Conservation (phyloP, 2,888 invertebrate genomes). For the Keiferia lycopersicella region DNA sequence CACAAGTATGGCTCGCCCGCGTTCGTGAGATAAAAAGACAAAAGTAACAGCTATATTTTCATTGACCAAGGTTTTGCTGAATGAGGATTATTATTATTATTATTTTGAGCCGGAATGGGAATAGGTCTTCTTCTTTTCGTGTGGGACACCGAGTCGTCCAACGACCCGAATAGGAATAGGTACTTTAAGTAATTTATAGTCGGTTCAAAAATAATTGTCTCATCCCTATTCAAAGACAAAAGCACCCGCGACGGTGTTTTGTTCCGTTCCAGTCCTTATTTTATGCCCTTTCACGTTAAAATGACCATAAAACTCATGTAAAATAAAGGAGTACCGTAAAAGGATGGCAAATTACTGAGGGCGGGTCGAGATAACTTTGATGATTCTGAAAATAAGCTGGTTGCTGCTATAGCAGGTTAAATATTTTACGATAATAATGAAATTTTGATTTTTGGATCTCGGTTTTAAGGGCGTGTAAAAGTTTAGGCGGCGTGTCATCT, state of each 20-base stretch:
- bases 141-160: no score
- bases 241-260: slow-evolving; percentile 17
- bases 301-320: slow-evolving; percentile 27
- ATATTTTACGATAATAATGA: slow-evolving; percentile 21
- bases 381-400: slow-evolving; percentile 22
- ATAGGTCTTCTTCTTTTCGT: no score
- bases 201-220: not conserved
- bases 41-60: no score
- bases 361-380: slow-evolving; percentile 28
- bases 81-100: no score
- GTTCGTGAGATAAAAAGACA: no score
- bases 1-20: no score
- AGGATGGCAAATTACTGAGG: slow-evolving; percentile 21
- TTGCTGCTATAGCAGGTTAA: slow-evolving; percentile 1
- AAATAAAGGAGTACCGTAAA: slow-evolving; percentile 28
- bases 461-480: slow-evolving; percentile 13
- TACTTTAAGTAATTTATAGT: not conserved
- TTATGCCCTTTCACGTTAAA: slow-evolving; percentile 14
- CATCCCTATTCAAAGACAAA: slow-evolving; percentile 5
- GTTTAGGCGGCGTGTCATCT: not conserved
- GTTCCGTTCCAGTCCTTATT: slow-evolving; percentile 25
- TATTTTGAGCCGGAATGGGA: no score
- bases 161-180: no score
- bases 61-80: no score
- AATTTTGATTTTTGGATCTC: slow-evolving; percentile 18